Evolutionary conservation across 2,113 vertebrate genomes (phyloP), one percentile per base, ranked within the genome.

Genomic region (Alexandromys fortis): DNA sequence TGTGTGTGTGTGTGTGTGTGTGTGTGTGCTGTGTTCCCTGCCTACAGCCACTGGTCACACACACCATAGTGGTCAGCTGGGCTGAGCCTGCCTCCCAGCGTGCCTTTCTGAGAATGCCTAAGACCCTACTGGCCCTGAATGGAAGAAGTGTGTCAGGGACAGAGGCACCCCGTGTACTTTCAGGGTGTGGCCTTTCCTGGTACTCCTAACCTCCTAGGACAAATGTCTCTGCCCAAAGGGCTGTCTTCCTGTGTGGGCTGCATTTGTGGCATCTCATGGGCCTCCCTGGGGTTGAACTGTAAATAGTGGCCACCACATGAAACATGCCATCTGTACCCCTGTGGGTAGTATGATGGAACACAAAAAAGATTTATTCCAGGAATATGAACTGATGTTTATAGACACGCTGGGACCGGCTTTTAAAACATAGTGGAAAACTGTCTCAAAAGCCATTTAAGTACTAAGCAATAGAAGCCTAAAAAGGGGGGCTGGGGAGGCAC

Each of bases 371-470:
- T 97, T 97, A 97, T 98, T 97, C 98, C 97, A 97, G 98, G 96
- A 98, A 98, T 96, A 97, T 92, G 97, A 97, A 98, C 94, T 97
- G 96, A 96, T 98, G 97, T 97, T 98, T 98, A 97, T 95, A 95
- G 96, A 97, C 97, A 97, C 95, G 92, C 96, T 85, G 94, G 89
- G 89, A 79, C 96, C 81, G 91, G 83, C 94, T 96, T 97, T 97
- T 96, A 95, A 93, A 97, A 97, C 90, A 96, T 94, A 97, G 97
- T 93, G 94, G 97, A 97, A 97, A 98, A 94, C 97, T 98, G 97
- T 98, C 97, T 98, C 94, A 92, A 94, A 97, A 97, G 97, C 91
- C 96, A 65, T 86, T 94, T 89, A 95, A 96, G 94, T 93, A 96
- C 95, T 78, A 91, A 82, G 94, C 92, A 95, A 97, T 76, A 89